Evolutionary conservation across 2,113 vertebrate genomes (phyloP).

Genomic region (Phalacrocorax carbo): DNA sequence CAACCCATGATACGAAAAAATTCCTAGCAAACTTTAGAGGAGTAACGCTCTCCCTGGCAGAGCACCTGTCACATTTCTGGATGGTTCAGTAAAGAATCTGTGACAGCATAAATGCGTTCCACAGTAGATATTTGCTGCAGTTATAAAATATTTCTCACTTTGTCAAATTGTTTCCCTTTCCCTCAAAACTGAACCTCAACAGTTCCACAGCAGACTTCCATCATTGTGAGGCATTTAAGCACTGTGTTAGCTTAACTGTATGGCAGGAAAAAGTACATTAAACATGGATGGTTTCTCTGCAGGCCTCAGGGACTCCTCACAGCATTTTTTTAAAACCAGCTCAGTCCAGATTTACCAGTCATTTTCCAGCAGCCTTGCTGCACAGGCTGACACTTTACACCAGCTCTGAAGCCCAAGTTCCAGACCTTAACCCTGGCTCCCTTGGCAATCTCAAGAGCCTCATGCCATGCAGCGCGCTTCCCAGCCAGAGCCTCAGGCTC

Average conservation of each 20-base stretch:
- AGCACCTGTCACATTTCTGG: not conserved
- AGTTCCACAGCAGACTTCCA: not conserved
- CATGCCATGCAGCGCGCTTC: rapidly evolving
- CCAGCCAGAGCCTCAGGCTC: not conserved
- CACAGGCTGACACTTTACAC: not conserved
- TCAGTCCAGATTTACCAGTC: not conserved
- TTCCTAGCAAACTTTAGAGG: not conserved
- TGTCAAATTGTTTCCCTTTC: not conserved
- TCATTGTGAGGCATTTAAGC: not conserved
- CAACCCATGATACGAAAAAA: not conserved
- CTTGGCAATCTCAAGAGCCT: not conserved
- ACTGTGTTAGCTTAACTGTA: not conserved
- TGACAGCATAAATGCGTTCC: not conserved
- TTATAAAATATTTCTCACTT: not conserved
- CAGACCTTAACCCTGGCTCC: not conserved
- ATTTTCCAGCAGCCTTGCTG: not conserved
- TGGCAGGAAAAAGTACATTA: not conserved
- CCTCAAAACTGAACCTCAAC: not conserved
- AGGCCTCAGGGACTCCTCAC: not conserved
- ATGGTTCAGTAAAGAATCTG: not conserved
- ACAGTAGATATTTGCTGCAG: not conserved
- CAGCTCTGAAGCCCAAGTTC: not conserved
- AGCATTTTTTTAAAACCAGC: not conserved
- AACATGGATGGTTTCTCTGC: not conserved
- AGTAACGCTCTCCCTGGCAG: not conserved